Conservation (phyloP, 1,140 invertebrate genomes). For the Antheraea pernyi region DNA sequence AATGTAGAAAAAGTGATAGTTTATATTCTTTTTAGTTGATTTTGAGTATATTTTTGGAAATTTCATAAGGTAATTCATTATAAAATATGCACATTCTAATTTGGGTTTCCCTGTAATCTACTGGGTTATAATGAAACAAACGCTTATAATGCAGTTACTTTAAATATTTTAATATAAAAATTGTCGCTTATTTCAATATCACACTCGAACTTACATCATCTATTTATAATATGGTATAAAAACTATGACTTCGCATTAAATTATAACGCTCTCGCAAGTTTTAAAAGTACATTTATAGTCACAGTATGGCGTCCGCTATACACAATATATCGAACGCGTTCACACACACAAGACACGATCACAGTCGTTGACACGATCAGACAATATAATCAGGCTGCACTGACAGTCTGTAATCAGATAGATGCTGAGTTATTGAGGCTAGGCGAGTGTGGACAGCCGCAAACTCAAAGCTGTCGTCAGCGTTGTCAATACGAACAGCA, state of each 20-base stretch:
- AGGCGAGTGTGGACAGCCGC: constrained; percentile 19
- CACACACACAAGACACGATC: constrained; percentile 53
- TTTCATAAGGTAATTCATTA: no score
- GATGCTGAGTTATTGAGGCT: constrained; percentile 23
- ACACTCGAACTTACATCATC: constrained; percentile 78
- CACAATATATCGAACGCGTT: constrained; percentile 67
- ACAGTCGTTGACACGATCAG: constrained; percentile 50
- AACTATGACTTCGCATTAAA: constrained; percentile 78
- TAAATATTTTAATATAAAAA: constrained; percentile 76
- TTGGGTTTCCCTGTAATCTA: background rate
- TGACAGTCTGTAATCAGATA: constrained; percentile 5
- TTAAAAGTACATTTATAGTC: constrained; percentile 68
- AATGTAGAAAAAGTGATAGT: no score
- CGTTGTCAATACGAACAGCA: background rate
- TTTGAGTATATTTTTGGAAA: no score
- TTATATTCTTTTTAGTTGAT: background rate
- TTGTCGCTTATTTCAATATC: constrained; percentile 75
- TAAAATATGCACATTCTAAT: no score
- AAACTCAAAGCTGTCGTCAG: constrained; percentile 22
- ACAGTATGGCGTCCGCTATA: constrained; percentile 70
- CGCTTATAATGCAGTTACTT: constrained; percentile 28
- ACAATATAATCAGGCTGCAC: constrained; percentile 6
- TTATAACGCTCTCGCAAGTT: constrained; percentile 72
- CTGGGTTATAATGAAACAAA: constrained; percentile 32
- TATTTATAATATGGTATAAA: constrained; percentile 77